Evolutionary conservation across 2,113 vertebrate genomes (phyloP).

Genomic region (Strix uralensis): DNA sequence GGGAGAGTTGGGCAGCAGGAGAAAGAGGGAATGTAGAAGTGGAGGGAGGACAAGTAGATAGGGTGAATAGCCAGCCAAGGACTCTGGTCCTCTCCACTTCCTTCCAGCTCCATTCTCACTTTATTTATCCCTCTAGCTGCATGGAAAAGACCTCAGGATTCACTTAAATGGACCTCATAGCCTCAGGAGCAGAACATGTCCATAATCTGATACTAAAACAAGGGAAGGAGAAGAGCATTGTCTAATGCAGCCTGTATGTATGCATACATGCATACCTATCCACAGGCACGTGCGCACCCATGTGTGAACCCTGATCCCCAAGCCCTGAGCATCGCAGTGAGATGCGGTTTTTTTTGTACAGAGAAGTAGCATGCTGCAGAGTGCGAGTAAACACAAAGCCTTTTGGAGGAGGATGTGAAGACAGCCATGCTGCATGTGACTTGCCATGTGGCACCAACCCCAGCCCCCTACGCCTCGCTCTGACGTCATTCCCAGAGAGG

Average conservation of each 20-base stretch:
- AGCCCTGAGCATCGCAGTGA: accelerated
- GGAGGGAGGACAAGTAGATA: background rate
- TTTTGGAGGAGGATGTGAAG: background rate
- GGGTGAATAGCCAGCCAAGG: background rate
- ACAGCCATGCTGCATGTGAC: background rate
- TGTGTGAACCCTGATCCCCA: background rate
- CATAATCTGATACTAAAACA: background rate
- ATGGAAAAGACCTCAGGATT: background rate
- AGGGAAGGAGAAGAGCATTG: background rate
- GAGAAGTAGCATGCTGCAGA: background rate
- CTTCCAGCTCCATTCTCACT: background rate
- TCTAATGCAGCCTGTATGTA: background rate
- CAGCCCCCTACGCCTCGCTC: background rate
- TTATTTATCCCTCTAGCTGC: background rate
- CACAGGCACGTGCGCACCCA: background rate
- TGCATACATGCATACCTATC: accelerated
- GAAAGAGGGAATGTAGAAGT: background rate
- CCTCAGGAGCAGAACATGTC: background rate
- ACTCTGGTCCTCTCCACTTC: background rate
- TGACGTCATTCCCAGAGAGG: background rate
- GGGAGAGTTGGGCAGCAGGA: background rate
- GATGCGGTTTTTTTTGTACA: background rate
- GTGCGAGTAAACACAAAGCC: background rate
- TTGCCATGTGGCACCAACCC: background rate
- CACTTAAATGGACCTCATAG: background rate